Evolutionary conservation across 2,888 invertebrate genomes (phyloP), one percentile per base, ranked within the genome.

Genomic region (Ochropacha duplaris): DNA sequence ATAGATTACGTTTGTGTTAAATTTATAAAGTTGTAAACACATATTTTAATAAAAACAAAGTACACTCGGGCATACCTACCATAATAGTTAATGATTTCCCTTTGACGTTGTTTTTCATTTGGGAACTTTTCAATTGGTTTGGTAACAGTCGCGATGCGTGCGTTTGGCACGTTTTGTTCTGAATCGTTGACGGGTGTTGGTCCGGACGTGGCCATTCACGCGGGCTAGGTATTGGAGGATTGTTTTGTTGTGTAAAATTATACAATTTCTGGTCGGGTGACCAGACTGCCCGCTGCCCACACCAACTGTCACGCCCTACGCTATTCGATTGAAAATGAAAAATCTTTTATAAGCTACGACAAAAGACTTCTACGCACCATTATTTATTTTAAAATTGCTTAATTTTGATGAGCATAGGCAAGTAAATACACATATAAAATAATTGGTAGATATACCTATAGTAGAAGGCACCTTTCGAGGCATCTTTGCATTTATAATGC

Each of bases 81-180:
- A 61, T 62, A 61, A 68, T 68, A 69, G 65, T 73, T 75, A 73
- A 76, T 76, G 70, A 73, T 76, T 81, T 76, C 72, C 67, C 75
- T 81, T 80, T 83, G 79, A 73, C 56, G 68, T 62, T 69, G 72
- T 84, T 86, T 86, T 87, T 86, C 83, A 83, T 78, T 85, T 78
- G 60, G 44, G 69, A 70, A 83, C 77, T 83, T 84, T 84, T 82
- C 79, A 85, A 83, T 86, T 78, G 82, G 73, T 81, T 74, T 76
- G 72, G 74, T 72, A 76, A 70, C 81, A 78, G 74, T 77, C 62
- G 66, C 56, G 74, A 61, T 65, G 78, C 71, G 79, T 91, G 92
- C 74, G 83, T 87, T 89, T 92, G 92, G 86, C 92, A 89, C 66
- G 88, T 86, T 88, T 90, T 92, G 89, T 92, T 88, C 78, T 64